Conservation (phyloP, 2,888 invertebrate genomes). For the Xestia rhomboidea region DNA sequence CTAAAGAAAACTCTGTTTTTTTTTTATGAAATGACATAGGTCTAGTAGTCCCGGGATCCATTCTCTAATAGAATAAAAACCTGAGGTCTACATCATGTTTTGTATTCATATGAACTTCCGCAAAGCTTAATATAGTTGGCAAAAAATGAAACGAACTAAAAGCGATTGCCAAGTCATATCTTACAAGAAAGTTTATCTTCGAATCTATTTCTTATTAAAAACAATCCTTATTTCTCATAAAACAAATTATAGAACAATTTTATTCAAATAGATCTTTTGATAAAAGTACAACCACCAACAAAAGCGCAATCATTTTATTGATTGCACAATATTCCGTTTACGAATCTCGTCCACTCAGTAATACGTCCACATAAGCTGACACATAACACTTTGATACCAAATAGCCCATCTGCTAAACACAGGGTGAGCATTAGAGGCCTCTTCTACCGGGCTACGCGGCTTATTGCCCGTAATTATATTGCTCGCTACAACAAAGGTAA, state of each 20-base stretch:
- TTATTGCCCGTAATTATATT: slow-evolving; percentile 84
- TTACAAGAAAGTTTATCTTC: neutral
- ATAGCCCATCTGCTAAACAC: slow-evolving; percentile 56
- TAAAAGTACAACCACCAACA: slow-evolving; percentile 15
- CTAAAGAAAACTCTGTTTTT: too few relatives aligned
- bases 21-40: too few relatives aligned
- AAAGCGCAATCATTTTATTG: slow-evolving; percentile 8
- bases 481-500: slow-evolving; percentile 79
- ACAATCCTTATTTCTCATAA: neutral
- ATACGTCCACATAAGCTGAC: slow-evolving; percentile 19
- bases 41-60: neutral
- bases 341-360: neutral
- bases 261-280: neutral
- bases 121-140: neutral
- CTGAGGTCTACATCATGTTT: neutral
- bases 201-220: neutral
- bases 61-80: neutral
- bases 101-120: neutral
- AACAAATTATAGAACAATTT: neutral
- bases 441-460: slow-evolving; percentile 71
- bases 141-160: neutral
- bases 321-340: neutral
- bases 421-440: slow-evolving; percentile 81
- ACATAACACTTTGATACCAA: slow-evolving; percentile 32
- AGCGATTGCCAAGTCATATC: neutral